Percentiles rank a stretch among this genome's conserved stretches.
phyloP scores from a whole-genome alignment of 2,797 vertebrate genomes.

The Phalanger gymnotis region DNA sequence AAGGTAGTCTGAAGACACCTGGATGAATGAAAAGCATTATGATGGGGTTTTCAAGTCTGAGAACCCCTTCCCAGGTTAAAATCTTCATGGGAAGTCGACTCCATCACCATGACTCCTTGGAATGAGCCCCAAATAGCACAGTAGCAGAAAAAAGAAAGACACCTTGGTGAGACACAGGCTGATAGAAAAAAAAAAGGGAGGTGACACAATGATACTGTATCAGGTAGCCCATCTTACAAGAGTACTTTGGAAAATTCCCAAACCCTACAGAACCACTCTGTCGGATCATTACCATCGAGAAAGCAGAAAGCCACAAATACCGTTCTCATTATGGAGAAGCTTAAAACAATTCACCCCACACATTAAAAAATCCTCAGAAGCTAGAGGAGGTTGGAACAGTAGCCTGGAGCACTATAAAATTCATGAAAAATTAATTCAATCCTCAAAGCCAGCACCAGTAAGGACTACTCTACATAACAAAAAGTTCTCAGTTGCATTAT shows the following conservation, averaged over 20 bases:
- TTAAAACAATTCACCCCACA: constrained; percentile 69
- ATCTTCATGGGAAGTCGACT: background rate
- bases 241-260: constrained; percentile 71
- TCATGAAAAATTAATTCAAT: constrained; percentile 83
- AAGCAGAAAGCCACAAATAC: constrained; percentile 63
- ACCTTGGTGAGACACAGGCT: background rate
- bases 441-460: constrained; percentile 75
- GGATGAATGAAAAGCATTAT: background rate
- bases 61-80: background rate
- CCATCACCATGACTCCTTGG: background rate
- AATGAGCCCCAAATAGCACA: background rate
- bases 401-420: constrained; percentile 72
- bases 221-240: constrained; percentile 57
- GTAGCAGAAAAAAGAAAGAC: background rate
- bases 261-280: constrained; percentile 70
- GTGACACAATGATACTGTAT: constrained; percentile 64
- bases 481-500: constrained; percentile 79
- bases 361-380: constrained; percentile 63
- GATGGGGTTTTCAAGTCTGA: background rate
- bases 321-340: constrained; percentile 73
- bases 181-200: constrained; percentile 58
- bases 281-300: constrained; percentile 23
- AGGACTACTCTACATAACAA: constrained; percentile 81
- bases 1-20: background rate
- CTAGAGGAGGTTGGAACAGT: constrained; percentile 64